Conservation (phyloP, 2,113 vertebrate species). For the Eptesicus fuscus region DNA sequence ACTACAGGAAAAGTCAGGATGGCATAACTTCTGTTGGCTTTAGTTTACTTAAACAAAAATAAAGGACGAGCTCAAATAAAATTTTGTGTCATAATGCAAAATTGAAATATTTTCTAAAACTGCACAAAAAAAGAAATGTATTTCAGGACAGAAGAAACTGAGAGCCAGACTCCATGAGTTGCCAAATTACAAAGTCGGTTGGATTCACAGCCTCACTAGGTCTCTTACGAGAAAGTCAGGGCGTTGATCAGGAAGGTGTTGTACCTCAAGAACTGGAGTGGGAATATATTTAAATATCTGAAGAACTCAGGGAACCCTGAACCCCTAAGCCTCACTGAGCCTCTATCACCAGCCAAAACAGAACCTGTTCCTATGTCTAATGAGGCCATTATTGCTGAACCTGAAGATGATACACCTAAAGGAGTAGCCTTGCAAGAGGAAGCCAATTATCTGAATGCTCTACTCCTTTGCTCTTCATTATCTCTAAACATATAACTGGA, state of each 20-base stretch:
- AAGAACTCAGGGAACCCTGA: background rate
- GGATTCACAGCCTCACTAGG: background rate
- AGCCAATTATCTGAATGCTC: conserved; percentile 34
- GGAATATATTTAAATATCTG: background rate
- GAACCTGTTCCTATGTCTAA: background rate
- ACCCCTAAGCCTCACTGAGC: background rate
- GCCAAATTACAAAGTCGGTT: conserved; percentile 1
- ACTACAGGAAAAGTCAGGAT: background rate
- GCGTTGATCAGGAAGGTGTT: background rate
- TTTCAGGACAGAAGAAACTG: background rate
- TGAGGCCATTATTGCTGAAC: background rate
- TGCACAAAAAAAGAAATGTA: background rate
- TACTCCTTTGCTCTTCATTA: conserved; percentile 36
- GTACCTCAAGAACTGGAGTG: background rate
- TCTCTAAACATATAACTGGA: background rate
- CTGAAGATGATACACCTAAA: background rate
- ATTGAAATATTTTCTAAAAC: background rate
- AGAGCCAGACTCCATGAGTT: background rate
- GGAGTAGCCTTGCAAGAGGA: background rate
- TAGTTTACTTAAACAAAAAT: background rate
- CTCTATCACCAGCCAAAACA: background rate
- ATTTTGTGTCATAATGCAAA: background rate
- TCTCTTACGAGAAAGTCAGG: background rate
- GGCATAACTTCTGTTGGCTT: background rate
- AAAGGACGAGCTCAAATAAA: background rate